Evolutionary conservation across 2,888 invertebrate species (phyloP).

Genomic region (Diaperis boleti): DNA sequence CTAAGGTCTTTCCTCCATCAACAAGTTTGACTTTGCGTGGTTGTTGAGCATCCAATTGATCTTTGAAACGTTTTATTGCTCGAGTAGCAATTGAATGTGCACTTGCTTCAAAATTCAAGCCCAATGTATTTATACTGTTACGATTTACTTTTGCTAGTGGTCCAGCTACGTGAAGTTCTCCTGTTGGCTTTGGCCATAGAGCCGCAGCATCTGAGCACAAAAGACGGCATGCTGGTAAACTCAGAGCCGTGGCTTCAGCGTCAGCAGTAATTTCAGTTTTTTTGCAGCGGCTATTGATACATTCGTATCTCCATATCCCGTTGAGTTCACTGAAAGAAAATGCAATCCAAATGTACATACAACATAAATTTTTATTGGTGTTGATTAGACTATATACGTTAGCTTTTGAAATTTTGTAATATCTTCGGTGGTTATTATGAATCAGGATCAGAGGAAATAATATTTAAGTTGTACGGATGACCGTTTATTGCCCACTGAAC

Average conservation of each 20-base stretch:
- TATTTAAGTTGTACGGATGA: no score
- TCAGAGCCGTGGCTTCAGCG: conserved; percentile 63
- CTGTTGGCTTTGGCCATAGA: conserved; percentile 77
- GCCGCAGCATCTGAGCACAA: conserved; percentile 73
- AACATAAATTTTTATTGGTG: background rate
- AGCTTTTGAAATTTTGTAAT: background rate
- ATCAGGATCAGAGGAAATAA: no score
- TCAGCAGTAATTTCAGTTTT: conserved; percentile 63
- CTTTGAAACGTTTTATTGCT: conserved; percentile 56
- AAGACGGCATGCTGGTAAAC: conserved; percentile 74
- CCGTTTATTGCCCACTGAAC: no score
- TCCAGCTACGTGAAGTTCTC: conserved; percentile 69
- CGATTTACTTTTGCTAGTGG: conserved; percentile 68
- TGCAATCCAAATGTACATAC: background rate
- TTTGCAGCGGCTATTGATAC: conserved; percentile 69
- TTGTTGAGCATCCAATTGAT: conserved; percentile 40
- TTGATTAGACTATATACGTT: conserved; percentile 60
- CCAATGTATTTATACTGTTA: conserved; percentile 69
- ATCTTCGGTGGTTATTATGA: no score
- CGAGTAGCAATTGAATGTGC: conserved; percentile 42
- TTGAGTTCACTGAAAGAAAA: conserved; percentile 45
- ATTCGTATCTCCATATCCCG: conserved; percentile 70
- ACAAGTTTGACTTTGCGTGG: conserved; percentile 40
- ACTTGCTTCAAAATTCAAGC: conserved; percentile 47
- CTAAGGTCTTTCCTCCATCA: conserved; percentile 64